Conservation (phyloP, 64 coral and sea anemone species). For the Stichodactyla helianthus region DNA sequence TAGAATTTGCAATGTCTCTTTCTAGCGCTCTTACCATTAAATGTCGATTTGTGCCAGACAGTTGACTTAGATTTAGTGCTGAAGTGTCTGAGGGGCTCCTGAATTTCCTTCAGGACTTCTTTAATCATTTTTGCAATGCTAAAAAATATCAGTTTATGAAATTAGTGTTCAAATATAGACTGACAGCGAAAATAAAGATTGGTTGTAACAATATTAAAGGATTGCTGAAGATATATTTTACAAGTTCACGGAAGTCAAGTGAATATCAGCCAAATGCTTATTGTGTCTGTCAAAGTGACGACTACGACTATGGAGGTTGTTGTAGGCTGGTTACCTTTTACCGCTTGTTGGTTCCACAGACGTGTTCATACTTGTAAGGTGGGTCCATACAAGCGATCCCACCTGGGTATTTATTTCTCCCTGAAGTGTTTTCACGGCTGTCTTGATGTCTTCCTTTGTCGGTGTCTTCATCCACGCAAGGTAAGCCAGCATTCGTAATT, state of each 20-base stretch:
- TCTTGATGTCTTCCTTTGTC: constrained; percentile 27
- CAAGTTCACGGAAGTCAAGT: not conserved
- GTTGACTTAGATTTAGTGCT: constrained; percentile 52
- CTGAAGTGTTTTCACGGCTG: constrained; percentile 24
- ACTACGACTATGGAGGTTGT: too few species aligned
- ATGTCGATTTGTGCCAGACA: constrained; percentile 40
- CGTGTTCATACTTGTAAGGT: constrained; percentile 58
- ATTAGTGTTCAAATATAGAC: not conserved
- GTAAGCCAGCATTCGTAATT: constrained; percentile 56
- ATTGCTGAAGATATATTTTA: not conserved
- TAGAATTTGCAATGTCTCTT: not conserved
- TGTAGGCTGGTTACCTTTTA: constrained; percentile 14
- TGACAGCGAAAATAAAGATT: not conserved
- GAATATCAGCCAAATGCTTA: too few species aligned
- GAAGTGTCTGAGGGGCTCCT: constrained; percentile 50
- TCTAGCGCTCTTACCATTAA: constrained; percentile 43
- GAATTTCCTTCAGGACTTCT: constrained; percentile 38
- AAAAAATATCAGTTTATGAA: not conserved
- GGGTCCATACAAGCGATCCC: constrained; percentile 56
- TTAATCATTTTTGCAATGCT: constrained; percentile 27
- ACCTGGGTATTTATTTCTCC: constrained; percentile 72
- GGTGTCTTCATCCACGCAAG: constrained; percentile 57
- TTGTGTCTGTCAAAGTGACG: too few species aligned
- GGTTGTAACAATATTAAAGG: not conserved
- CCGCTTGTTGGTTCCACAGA: constrained; percentile 55